Evolutionary conservation across 2,888 invertebrate genomes (phyloP), one percentile per base, ranked within the genome.

Genomic region (Drosophila atroscutellata): DNA sequence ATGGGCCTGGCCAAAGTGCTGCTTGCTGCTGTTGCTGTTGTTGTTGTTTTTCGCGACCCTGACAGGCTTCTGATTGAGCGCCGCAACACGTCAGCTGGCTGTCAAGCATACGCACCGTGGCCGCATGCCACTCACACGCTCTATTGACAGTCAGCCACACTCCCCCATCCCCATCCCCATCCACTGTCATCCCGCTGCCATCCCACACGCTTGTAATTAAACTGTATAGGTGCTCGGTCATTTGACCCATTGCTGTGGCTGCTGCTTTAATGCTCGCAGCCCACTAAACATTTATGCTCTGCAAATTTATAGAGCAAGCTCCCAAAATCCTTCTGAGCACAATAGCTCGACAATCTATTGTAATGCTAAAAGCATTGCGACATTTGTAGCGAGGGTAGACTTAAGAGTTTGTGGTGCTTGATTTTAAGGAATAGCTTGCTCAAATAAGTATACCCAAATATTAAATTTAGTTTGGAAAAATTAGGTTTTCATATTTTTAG

Each of bases 61-160:
- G 85, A 89, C 80, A 82, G 75, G 74, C 80, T 73, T 87, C 85
- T 86, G 85, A 86, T 89, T 87, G 90, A 89, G 76, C 79, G 72
- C 72, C 84, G 84, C 81, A 74, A 70, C 83, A 80, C 75, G 84
- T 81, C 89, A 81, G 78, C 66, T 57, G 74, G 71, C 67, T 66
- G 67, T 85, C 88, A 85, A 87, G 87, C 73, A 85, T 85, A 81
- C 87, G 85, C 85, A 86, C 47, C 57, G 79, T 68, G 72, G 70
- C 56, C 72, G 37, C 37, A 54, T 42, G 57, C 57, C 74, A 64
- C 58, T 65, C 49, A 49, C 63, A 68, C 63, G 67, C 65, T 67
- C 64, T 67, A 70, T 79, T 70, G 73, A 61, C 71, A 63, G 36
- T 36, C 34, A 24, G 8, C 26, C 34, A 26, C 55, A 13, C 4